Evolutionary conservation across 2,797 vertebrate genomes (phyloP).

Genomic region (Clarias pachynema): DNA sequence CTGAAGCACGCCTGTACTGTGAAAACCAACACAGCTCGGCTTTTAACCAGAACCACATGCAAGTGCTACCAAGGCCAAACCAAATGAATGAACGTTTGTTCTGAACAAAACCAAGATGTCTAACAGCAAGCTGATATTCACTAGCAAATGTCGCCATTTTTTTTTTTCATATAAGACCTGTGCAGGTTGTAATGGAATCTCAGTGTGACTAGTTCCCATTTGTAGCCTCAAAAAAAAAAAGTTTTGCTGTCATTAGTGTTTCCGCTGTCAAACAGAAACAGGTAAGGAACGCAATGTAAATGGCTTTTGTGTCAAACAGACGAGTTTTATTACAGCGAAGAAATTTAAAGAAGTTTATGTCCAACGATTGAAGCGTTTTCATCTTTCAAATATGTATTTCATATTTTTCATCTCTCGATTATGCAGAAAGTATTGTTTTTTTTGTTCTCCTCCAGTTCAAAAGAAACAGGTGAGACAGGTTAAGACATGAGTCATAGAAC

Average conservation of each 20-base stretch:
- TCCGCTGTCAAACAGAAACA: constrained; percentile 45
- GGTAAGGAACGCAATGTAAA: constrained; percentile 42
- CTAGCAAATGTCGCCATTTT: constrained; percentile 34
- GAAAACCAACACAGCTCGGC: constrained; percentile 44
- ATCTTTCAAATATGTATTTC: neutral
- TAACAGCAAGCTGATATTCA: constrained; percentile 46
- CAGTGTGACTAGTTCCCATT: constrained; percentile 9
- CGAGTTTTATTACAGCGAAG: constrained; percentile 38
- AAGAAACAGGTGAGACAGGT: constrained; percentile 54
- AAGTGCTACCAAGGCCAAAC: constrained; percentile 52
- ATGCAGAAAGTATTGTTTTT: neutral
- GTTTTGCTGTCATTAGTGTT: constrained; percentile 25
- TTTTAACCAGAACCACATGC: constrained; percentile 61
- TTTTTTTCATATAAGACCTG: constrained; percentile 33
- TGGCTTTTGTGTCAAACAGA: constrained; percentile 48
- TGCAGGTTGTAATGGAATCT: constrained; percentile 44
- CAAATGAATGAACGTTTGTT: constrained; percentile 59
- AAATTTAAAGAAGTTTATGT: constrained; percentile 34
- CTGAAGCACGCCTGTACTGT: constrained; percentile 37
- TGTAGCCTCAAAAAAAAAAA: constrained; percentile 22
- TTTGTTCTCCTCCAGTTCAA: neutral
- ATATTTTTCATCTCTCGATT: too few relatives aligned
- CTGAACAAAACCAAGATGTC: constrained; percentile 50
- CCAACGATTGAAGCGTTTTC: neutral
- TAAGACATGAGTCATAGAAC: constrained; percentile 48